A percentile compares a stretch with the other conserved stretches of the same genome.
Conservation (phyloP, 2,888 invertebrate genomes). For the Pristionchus exspectatus region DNA sequence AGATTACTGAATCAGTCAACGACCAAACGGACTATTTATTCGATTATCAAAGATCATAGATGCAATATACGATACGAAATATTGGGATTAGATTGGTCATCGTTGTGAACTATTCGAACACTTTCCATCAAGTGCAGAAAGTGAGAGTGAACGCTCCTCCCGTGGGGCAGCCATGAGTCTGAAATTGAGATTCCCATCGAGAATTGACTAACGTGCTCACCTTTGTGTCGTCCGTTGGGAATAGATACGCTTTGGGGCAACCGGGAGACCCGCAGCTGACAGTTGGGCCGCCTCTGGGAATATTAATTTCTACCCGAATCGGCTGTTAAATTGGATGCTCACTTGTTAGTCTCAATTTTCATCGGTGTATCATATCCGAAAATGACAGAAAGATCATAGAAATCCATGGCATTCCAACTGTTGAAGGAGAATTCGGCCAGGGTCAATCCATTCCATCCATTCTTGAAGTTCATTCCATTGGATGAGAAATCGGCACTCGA, state of each 20-base stretch:
- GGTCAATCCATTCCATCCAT: constrained; percentile 57
- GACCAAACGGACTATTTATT: not conserved
- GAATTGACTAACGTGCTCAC: not conserved
- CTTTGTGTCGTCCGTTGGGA: constrained; percentile 53
- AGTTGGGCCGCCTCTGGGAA: not conserved
- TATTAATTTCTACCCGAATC: not conserved
- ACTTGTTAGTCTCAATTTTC: constrained; percentile 56
- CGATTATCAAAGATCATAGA: not conserved
- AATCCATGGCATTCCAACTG: constrained; percentile 57
- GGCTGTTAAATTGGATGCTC: not conserved
- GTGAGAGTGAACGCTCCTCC: constrained; percentile 42
- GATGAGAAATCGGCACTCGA: constrained; percentile 45
- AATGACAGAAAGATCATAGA: constrained; percentile 58
- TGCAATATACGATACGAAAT: too few relatives aligned
- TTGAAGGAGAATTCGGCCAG: constrained; percentile 59
- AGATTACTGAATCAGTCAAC: not conserved
- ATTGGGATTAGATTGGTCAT: too few relatives aligned
- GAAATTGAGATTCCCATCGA: not conserved
- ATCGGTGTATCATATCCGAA: constrained; percentile 57
- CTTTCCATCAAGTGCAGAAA: constrained; percentile 29
- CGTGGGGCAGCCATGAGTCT: not conserved
- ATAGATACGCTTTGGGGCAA: constrained; percentile 54
- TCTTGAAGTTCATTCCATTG: constrained; percentile 59
- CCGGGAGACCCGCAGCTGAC: not conserved
- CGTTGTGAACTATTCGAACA: too few relatives aligned